Conservation (phyloP, 2,113 vertebrate species). For the Pseudolaguvia tuberculata region DNA sequence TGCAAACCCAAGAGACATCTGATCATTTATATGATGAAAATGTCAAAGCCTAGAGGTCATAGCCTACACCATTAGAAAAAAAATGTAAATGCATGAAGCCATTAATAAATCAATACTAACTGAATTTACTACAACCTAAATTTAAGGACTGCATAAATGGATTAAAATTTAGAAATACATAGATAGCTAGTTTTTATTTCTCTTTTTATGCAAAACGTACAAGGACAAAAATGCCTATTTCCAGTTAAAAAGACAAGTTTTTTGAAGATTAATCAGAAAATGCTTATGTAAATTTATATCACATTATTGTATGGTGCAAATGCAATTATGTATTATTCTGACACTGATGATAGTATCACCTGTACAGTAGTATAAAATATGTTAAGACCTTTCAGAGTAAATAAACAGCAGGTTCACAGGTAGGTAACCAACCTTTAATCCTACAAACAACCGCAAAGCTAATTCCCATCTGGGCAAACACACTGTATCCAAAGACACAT, state of each 20-base stretch:
- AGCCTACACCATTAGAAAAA: neutral
- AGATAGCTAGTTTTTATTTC: neutral
- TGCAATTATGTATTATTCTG: neutral
- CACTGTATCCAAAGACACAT: slow-evolving; percentile 6
- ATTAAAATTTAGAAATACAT: neutral
- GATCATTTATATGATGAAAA: neutral
- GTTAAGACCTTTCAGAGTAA: slow-evolving; percentile 9
- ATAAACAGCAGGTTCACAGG: slow-evolving; percentile 16
- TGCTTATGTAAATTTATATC: neutral
- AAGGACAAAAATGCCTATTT: too few relatives aligned
- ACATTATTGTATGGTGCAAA: neutral
- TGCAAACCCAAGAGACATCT: slow-evolving; percentile 17
- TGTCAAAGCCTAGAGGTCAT: neutral
- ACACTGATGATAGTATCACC: neutral
- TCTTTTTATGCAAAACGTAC: neutral
- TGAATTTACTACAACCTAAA: neutral
- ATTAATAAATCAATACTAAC: neutral
- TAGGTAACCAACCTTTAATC: slow-evolving; percentile 31
- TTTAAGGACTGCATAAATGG: neutral
- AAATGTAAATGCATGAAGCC: slow-evolving; percentile 4
- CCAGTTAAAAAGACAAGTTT: too few relatives aligned
- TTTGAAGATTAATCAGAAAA: neutral
- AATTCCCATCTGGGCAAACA: neutral
- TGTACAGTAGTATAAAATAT: slow-evolving; percentile 14
- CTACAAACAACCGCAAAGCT: neutral